Base-by-base conservation (phyloP, 2,113 vertebrate genomes). In the Trogon melanurus region DNA sequence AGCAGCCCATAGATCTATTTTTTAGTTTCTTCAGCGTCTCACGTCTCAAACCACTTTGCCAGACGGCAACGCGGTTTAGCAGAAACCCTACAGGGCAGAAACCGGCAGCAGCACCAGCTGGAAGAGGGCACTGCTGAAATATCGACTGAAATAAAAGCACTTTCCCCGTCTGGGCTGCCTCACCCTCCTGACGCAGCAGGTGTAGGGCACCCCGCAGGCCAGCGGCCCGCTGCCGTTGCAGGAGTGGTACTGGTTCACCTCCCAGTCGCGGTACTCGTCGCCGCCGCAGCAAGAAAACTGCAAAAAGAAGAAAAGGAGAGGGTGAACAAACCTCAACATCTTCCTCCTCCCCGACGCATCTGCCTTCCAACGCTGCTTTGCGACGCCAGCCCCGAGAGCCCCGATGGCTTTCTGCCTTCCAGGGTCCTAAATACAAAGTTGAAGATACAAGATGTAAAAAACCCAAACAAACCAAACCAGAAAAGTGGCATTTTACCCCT, bases 241-340 rank as follows among this genome's bases (percentile, higher is more conserved):
- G 51, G 98, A 98, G 94, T 99, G 99, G 93, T 99, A 99, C 89
- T 97, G 98, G 85, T 99, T 99, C 62, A 99, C 99, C 9, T 78
- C 96, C 99, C 99, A 99, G 94, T 99, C 99, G 50, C 97, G 98
- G 84, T 98, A 99, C 20, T 99, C 98, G 2, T 99, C 99, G 2
- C 99, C 98, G 7, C 99, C 99, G 16, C 99, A 99, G 89, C 99
- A 99, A 12, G 98, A 99, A 94, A 99, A 99, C 99, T 99, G 92
- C 7, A 13, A 36, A 32, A 34, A 73, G 45, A 72, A 8, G 32
- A 50, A 14, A 19, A 67, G 32, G 30, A 83, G 32, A 83, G 15
- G 25, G 4, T 34, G 13, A 50, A 2, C 9, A 12, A 10, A 27
- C 19, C 17, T 16, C 1, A 0, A 1, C 4, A 11, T 1, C 79